Conservation (phyloP, 2,888 invertebrate genomes). For the Dasypolia templi region DNA sequence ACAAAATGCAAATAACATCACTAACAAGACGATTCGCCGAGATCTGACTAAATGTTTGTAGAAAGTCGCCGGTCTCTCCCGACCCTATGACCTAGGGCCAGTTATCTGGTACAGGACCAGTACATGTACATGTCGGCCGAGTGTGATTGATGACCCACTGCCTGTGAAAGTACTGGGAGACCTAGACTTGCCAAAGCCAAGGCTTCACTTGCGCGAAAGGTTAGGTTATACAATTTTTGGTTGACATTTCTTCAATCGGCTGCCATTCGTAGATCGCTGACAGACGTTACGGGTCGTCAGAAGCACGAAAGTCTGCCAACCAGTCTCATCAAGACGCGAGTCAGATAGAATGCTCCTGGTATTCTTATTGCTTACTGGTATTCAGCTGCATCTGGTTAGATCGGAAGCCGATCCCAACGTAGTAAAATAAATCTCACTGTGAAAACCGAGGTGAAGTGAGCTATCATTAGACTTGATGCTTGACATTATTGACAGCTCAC, state of each 20-base stretch:
- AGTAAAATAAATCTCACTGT: no score
- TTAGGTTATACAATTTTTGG: neutral
- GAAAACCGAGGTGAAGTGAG: no score
- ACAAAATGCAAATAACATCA: neutral
- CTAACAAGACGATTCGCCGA: neutral
- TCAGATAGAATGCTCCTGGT: no score
- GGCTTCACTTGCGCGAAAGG: neutral
- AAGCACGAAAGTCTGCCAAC: no score
- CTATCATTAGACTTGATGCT: no score
- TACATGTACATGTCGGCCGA: constrained; percentile 54
- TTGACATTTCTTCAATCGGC: neutral
- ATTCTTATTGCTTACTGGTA: no score
- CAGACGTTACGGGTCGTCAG: no score
- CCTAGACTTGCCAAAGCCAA: neutral
- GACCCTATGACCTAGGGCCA: constrained; percentile 53
- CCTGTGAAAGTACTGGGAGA: constrained; percentile 42
- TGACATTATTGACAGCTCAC: no score
- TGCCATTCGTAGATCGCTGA: no score
- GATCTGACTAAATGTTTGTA: neutral
- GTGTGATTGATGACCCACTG: constrained; percentile 64
- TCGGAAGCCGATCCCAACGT: no score
- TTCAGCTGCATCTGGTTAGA: no score
- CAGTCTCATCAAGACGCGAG: no score
- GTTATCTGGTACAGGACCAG: constrained; percentile 51
- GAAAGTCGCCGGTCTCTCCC: constrained; percentile 18